Evolutionary conservation across 2,113 vertebrate genomes (phyloP).

Genomic region (Daubentonia madagascariensis): DNA sequence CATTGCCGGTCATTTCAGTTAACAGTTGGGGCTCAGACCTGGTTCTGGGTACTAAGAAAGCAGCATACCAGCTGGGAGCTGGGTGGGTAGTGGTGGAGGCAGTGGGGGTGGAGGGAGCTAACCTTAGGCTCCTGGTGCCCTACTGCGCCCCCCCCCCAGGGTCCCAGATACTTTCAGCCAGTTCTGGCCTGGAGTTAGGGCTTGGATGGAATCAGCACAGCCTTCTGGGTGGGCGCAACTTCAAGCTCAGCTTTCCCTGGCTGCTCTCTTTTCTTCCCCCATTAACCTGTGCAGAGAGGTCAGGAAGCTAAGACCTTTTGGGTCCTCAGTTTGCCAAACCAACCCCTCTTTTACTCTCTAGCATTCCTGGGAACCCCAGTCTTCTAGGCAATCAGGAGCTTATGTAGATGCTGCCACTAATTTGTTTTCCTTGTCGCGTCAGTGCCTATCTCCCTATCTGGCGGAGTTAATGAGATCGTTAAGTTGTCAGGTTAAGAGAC

Average conservation of each 20-base stretch:
- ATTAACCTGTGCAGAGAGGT: not conserved
- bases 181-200: not conserved
- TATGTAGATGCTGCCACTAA: slow-evolving; percentile 49
- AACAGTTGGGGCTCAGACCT: not conserved
- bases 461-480: slow-evolving; percentile 79
- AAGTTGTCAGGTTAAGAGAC: slow-evolving; percentile 72
- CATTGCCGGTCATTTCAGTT: not conserved
- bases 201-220: not conserved
- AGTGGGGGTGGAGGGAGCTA: not conserved
- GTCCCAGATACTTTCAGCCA: not conserved
- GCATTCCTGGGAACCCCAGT: not conserved
- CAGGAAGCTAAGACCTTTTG: not conserved
- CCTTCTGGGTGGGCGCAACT: not conserved
- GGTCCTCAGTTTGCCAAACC: not conserved
- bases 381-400: not conserved
- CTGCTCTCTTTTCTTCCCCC: not conserved
- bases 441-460: slow-evolving; percentile 73
- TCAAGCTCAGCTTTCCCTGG: not conserved
- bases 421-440: slow-evolving; percentile 72
- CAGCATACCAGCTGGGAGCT: not conserved
- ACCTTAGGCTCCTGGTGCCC: not conserved
- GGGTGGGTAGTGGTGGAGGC: not conserved
- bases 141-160: not conserved
- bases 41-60: not conserved
- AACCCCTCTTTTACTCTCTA: slow-evolving; percentile 15